Evolutionary conservation across 2,888 invertebrate genomes (phyloP), one percentile per base, ranked within the genome.

Genomic region (Acrobasis repandana): DNA sequence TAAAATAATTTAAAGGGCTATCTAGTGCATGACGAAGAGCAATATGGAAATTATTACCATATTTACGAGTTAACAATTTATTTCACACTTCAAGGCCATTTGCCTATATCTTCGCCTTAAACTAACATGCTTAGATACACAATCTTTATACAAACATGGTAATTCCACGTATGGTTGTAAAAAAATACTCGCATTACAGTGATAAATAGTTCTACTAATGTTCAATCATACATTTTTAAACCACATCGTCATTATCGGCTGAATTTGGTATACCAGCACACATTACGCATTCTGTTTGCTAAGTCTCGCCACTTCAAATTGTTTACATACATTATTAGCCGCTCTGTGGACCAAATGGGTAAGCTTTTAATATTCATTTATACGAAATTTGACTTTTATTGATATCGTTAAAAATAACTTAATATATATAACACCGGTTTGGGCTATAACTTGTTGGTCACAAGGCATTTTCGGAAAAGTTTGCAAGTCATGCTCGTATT

Each of bases 141-240:
- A 38, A 38, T 54, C 11, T 52, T 36, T 18, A n/a, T n/a, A 36
- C 36, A 16, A 54, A 52, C 2, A 16, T 43, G n/a, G 20, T 43
- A 14, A 58, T 46, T 46, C 28, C n/a, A 46, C 46, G 14, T 46
- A 52, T 34, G 51, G 46, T 6, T 9, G 51, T 51, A 28, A 46
- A 52, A 52, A 46, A 9, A 50, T 9, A 52, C 33, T 34, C 47
- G 20, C 51, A 15, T 5, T 6, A 28, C 3, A 54, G 59, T 43
- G 59, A 38, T 59, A 58, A 59, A 28, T 9, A 52, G 46, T 36
- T 54, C 33, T 46, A 52, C 46, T 60, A 47, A 60, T 51, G 16
- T 43, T 46, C 51, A 46, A 47, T 60, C 34, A 51, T 47, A 46
- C 18, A 46, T 51, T 60, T 52, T 60, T 34, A 47, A n/a, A 43